Conservation (phyloP, 2,888 invertebrate species). For the Salpingus planirostris region DNA sequence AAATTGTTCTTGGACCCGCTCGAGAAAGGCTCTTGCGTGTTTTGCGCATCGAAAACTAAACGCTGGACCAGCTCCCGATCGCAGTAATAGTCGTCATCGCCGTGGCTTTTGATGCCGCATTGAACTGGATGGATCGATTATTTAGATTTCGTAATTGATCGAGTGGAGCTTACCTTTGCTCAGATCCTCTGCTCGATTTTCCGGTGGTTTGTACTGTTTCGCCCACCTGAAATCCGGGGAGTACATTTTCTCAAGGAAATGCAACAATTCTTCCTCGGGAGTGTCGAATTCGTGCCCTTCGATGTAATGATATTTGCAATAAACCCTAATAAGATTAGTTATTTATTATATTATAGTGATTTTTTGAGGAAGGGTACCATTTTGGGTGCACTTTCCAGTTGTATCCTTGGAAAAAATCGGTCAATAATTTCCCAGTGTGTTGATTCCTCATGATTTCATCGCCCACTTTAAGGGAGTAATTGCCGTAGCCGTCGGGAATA, state of each 20-base stretch:
- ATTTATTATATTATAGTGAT: not conserved
- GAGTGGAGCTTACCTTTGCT: constrained; percentile 13
- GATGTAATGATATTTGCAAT: constrained; percentile 78
- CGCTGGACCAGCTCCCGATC: constrained; percentile 77
- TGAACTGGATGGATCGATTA: constrained; percentile 47
- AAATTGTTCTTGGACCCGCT: too few species aligned
- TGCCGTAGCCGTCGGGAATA: constrained; percentile 71
- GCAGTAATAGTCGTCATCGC: constrained; percentile 69
- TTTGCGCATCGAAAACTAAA: constrained; percentile 80
- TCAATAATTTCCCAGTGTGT: constrained; percentile 57
- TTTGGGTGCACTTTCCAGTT: constrained; percentile 77
- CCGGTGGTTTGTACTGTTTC: constrained; percentile 48
- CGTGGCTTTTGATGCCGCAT: constrained; percentile 56
- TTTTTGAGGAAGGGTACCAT: constrained; percentile 48
- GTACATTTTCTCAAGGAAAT: constrained; percentile 63
- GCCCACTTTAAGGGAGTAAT: constrained; percentile 62
- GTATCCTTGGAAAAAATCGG: constrained; percentile 62
- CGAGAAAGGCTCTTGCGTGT: constrained; percentile 41
- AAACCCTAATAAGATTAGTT: constrained; percentile 53
- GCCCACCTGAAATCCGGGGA: constrained; percentile 53
- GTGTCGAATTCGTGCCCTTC: constrained; percentile 65
- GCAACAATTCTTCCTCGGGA: constrained; percentile 66
- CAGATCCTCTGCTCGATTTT: constrained; percentile 14
- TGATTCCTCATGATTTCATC: constrained; percentile 65
- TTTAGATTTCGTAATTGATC: constrained; percentile 4